Evolutionary conservation across 2,113 vertebrate genomes (phyloP).

Genomic region (Corydoras maculifer): DNA sequence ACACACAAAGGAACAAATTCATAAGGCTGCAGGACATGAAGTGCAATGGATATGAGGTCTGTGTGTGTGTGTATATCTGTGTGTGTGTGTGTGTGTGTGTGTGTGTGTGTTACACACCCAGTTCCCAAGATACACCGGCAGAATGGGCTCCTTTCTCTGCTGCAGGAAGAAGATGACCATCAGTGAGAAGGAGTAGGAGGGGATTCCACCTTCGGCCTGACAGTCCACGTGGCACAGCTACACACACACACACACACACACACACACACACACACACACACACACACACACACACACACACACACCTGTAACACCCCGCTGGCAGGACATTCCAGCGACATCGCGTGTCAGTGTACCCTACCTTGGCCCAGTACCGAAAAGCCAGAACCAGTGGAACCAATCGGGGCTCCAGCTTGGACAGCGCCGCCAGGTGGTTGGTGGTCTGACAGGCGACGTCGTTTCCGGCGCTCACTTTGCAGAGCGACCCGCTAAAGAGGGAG

Average conservation of each 20-base stretch:
- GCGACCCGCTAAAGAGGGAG: constrained; percentile 70
- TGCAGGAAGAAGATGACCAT: constrained; percentile 99
- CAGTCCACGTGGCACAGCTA: constrained; percentile 95
- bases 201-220: constrained; percentile 93
- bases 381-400: constrained; percentile 88
- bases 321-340: too few relatives aligned
- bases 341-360: constrained; percentile 37
- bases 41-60: too few relatives aligned
- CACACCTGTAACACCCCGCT: neutral
- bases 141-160: constrained; percentile 84
- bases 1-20: too few relatives aligned
- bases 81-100: neutral
- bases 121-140: constrained; percentile 85
- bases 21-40: too few relatives aligned
- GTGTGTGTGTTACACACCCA: constrained; percentile 73
- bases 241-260: neutral
- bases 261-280: constrained; percentile 1
- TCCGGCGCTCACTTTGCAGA: constrained; percentile 94
- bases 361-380: constrained; percentile 94
- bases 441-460: constrained; percentile 96
- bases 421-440: constrained; percentile 86
- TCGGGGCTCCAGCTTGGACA: constrained; percentile 83
- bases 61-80: too few relatives aligned
- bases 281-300: neutral
- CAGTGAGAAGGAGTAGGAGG: constrained; percentile 93